phyloP scores from a whole-genome alignment of 2,797 vertebrate genomes.

The Miichthys miiuy region DNA sequence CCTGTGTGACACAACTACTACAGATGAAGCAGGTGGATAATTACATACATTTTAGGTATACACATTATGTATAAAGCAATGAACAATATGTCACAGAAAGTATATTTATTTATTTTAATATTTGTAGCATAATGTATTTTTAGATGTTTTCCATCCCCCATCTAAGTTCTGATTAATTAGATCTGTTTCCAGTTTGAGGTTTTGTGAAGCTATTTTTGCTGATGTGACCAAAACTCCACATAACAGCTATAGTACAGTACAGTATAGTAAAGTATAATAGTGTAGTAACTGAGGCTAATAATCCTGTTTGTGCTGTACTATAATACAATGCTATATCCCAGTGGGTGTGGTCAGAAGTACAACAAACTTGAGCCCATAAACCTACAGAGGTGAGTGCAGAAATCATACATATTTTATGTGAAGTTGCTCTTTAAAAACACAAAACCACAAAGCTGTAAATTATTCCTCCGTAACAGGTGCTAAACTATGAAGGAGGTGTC shows the following conservation, averaged over 20 bases:
- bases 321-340: neutral
- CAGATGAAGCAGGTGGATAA: constrained; percentile 3
- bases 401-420: neutral
- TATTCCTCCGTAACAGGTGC: neutral
- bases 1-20: neutral
- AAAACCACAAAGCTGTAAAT: neutral
- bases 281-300: neutral
- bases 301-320: neutral
- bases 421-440: neutral
- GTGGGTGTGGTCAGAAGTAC: neutral
- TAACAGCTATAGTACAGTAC: too few species aligned
- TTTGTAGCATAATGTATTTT: neutral
- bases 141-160: too few species aligned
- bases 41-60: neutral
- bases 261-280: too few species aligned
- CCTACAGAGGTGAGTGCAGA: neutral
- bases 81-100: neutral
- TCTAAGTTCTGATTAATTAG: neutral
- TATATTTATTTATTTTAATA: neutral
- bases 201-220: neutral
- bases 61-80: neutral
- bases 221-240: constrained; percentile 6
- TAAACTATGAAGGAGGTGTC: constrained; percentile 2
- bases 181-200: neutral
- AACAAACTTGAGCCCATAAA: neutral